These are phyloP conservation scores for Lucilia cuprina DNA, from an alignment of 1,140 invertebrate genomes.

Conservation along the genomic window DNA sequence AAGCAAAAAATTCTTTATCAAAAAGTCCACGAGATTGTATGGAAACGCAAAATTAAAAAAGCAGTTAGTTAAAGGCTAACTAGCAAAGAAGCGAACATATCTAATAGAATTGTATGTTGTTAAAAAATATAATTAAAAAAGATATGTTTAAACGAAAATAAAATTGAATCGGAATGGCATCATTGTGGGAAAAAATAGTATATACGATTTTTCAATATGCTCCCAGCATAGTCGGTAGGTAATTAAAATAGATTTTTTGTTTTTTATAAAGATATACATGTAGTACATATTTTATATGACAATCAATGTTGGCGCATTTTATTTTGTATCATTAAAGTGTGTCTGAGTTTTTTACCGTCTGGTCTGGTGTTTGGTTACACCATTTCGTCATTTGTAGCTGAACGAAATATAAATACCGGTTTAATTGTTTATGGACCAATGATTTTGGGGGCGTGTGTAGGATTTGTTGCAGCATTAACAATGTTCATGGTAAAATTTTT, in stretches of 20 bases:
- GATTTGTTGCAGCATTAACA: conserved; percentile 44
- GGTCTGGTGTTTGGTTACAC: conserved; percentile 59
- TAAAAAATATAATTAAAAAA: too few species aligned
- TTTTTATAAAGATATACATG: too few species aligned
- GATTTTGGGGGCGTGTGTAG: conserved; percentile 51
- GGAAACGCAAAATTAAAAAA: background rate
- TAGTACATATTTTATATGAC: too few species aligned
- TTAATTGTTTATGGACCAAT: conserved; percentile 53
- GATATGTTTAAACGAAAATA: background rate
- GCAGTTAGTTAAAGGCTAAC: background rate
- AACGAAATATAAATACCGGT: conserved; percentile 42
- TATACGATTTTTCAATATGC: conserved; percentile 54
- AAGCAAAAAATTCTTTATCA: background rate
- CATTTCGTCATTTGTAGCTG: conserved; percentile 52
- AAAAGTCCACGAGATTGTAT: background rate
- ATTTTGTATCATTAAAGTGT: conserved; percentile 42
- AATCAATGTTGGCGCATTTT: background rate
- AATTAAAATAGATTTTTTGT: conserved; percentile 35
- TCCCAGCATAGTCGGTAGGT: conserved; percentile 58
- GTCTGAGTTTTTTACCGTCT: conserved; percentile 53
- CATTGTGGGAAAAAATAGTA: conserved; percentile 50
- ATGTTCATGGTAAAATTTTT: conserved; percentile 50
- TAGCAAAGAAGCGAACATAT: background rate
- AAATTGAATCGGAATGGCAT: conserved; percentile 42
- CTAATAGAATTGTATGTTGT: background rate